These are phyloP conservation scores for Oryctolagus cuniculus DNA, from an alignment of 2,113 vertebrate genomes.

Conservation along the genomic window mOryCun1.1 NC_091441.1:90598501-90599000, in stretches of 20 bases:
- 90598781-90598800: slow-evolving; percentile 54
- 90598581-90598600: slow-evolving; percentile 66
- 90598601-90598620: slow-evolving; percentile 69
- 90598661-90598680: slow-evolving; percentile 75
- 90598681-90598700: slow-evolving; percentile 77
- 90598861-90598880: slow-evolving; percentile 53
- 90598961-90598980: neutral
- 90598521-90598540: slow-evolving; percentile 61
- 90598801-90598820: slow-evolving; percentile 71
- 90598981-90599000: neutral
- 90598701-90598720: slow-evolving; percentile 66
- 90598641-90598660: slow-evolving; percentile 69
- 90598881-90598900: neutral
- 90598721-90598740: slow-evolving; percentile 62
- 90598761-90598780: slow-evolving; percentile 64
- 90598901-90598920: neutral
- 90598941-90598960: neutral
- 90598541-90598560: slow-evolving; percentile 65
- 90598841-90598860: slow-evolving; percentile 48
- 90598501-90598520: slow-evolving; percentile 69
- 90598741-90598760: slow-evolving; percentile 63
- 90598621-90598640: slow-evolving; percentile 72
- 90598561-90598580: slow-evolving; percentile 65
- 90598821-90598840: slow-evolving; percentile 59
- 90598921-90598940: neutral